Base-by-base conservation (phyloP, 53 echinoderm and acorn worm genomes). In the Apostichopus leukothele region DNA sequence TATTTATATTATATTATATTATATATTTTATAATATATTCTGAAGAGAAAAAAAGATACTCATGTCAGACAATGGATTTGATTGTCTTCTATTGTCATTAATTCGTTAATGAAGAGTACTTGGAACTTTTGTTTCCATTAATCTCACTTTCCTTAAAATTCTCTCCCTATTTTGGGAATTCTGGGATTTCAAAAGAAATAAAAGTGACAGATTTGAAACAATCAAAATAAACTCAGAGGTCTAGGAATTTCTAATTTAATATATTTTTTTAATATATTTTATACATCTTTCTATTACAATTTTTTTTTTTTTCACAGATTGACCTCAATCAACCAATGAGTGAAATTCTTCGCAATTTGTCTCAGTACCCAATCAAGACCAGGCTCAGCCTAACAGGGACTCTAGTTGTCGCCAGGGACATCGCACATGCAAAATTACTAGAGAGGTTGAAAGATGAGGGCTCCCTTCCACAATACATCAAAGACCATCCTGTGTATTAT, bases 401-500 rank as follows among this genome's bases (percentile, higher is more conserved):
- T 50, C 86, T 99, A 60, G 96, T 99, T 16, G 96, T 99, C 9
- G 99, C 99, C 51, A 87, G 99, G 50, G 96, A 99, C 22, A 99
- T 93, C 71, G 99, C 99, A 26, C 99, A 99, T 90, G 96, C 99
- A 52, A 99, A 96, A 83, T 89, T 99, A 7, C 92, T 94, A 75
- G 99, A 99, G 90, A 88, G 99, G 71, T 61, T 99, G 10, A 91
- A 99, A 18, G 88, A 86, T 52, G 99, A 94, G 11, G 93, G 94
- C 71, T 93, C 91, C 52, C 71, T 71, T 19, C 98, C 98, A 22
- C 96, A 99, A 86, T 99, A 99, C 89, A 93, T 99, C 60, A 94
- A 96, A 79, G 94, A 99, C 78, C 99, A 99, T 88, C 99, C 99
- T 0, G 93, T 99, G n/a, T 99, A 99, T 83, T 99, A 99, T 85